phyloP scores from a whole-genome alignment of 2,888 invertebrate species.

The Drosophila nr. medialis region DNA sequence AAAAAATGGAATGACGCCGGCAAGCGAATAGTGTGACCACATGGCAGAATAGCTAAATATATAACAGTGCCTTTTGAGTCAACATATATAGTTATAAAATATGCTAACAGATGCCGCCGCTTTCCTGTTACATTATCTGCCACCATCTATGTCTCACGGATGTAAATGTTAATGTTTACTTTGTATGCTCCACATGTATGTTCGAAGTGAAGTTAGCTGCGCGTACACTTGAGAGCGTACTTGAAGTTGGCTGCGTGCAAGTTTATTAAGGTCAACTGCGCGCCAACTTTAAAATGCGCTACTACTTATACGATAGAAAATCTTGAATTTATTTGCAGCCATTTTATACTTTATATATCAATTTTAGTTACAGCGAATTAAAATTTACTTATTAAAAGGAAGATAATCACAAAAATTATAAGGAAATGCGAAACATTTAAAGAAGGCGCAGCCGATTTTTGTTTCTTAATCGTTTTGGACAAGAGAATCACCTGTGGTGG shows the following conservation, averaged over 20 bases:
- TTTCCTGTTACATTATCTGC: fast-evolving
- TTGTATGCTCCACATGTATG: background rate
- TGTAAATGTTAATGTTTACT: background rate
- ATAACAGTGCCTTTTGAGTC: conserved; percentile 17
- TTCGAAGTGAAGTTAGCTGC: background rate
- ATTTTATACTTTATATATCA: background rate
- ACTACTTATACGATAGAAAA: background rate
- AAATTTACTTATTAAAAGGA: conserved; percentile 23
- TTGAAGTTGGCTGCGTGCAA: background rate
- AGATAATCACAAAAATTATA: conserved; percentile 26
- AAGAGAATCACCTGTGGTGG: conserved; percentile 40
- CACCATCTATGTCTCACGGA: conserved; percentile 1
- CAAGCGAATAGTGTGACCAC: conserved; percentile 30
- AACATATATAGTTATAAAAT: too few species aligned
- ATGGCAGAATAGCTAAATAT: fast-evolving
- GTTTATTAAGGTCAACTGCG: background rate
- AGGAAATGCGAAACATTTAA: conserved; percentile 26
- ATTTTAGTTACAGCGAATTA: background rate
- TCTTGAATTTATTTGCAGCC: background rate
- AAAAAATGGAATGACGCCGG: conserved; percentile 30
- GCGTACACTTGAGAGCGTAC: fast-evolving
- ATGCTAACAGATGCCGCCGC: background rate
- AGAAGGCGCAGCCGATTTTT: conserved; percentile 30
- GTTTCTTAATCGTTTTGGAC: conserved; percentile 46
- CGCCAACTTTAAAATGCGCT: background rate